These are phyloP conservation scores for Calidris pugnax DNA, from an alignment of 2,113 vertebrate species.

Conservation along the genomic window DNA sequence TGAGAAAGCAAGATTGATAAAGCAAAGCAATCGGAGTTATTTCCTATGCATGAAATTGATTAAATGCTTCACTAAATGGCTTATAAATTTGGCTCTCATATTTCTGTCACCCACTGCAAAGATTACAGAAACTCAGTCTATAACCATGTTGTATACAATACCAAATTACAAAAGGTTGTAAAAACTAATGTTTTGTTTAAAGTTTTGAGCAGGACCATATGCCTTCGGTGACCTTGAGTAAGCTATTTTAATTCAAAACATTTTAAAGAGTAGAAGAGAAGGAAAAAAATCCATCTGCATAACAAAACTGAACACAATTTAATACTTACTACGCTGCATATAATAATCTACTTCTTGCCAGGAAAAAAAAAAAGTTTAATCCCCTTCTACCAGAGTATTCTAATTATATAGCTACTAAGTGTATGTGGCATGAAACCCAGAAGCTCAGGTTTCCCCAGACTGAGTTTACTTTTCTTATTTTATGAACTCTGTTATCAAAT, in stretches of 20 bases:
- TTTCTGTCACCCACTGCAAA: slow-evolving; percentile 87
- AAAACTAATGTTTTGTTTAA: slow-evolving; percentile 89
- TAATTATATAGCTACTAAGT: slow-evolving; percentile 29
- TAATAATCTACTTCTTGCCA: background rate
- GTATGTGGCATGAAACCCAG: background rate
- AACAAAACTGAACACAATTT: slow-evolving; percentile 59
- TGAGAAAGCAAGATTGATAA: slow-evolving; percentile 79
- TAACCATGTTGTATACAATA: slow-evolving; percentile 83
- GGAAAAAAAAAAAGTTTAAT: slow-evolving; percentile 1
- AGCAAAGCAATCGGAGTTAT: slow-evolving; percentile 79
- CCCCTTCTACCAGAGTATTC: background rate
- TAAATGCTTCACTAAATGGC: slow-evolving; percentile 86
- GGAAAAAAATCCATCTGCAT: slow-evolving; percentile 68
- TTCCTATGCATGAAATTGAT: slow-evolving; percentile 87
- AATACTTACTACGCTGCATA: background rate
- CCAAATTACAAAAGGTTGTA: slow-evolving; percentile 87
- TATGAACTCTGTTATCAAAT: slow-evolving; percentile 38
- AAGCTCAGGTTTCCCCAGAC: slow-evolving; percentile 46
- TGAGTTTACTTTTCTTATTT: slow-evolving; percentile 57
- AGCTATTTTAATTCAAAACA: slow-evolving; percentile 88
- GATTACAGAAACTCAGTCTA: slow-evolving; percentile 80
- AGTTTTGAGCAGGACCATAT: slow-evolving; percentile 86
- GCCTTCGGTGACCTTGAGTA: slow-evolving; percentile 83
- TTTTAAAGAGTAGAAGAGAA: slow-evolving; percentile 71
- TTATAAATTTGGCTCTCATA: slow-evolving; percentile 86